Base-by-base conservation (phyloP, 2,113 vertebrate genomes). In the Spermophilus dauricus region DNA sequence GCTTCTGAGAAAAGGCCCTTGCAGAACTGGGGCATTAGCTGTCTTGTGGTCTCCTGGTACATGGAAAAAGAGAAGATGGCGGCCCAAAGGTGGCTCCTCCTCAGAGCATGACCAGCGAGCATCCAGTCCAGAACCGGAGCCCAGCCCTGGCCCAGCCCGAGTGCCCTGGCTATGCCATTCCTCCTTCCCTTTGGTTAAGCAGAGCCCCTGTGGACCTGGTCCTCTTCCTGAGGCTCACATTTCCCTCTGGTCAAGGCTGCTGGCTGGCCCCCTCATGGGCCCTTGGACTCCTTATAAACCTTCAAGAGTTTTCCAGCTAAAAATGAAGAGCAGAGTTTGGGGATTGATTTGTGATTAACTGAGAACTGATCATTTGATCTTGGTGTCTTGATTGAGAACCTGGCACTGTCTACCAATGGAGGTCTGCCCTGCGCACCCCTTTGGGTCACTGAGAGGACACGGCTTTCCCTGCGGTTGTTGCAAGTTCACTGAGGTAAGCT, bases 401-500 rank as follows among this genome's bases (percentile, higher is more conserved):
- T 0, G 11, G 14, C 12, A 5, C 16, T 3, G 34, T 8, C 1
- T 2, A 10, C 5, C 11, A 1, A 13, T 16, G 6, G 34, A 39
- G 48, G 11, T 72, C 82, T 17, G 18, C 22, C 39, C 34, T 6
- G 5, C 2, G 1, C 6, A 3, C 2, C 76, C 1, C 8, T 56
- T 8, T 63, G 26, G 1, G 1, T 12, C 8, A 39, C 13, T 0
- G 0, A 0, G 4, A 0, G 37, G 56, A 14, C 12, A 0, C 0
- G 9, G 10, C n/a, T 22, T 9, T 2, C 2, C 2, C 9, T 0
- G 0, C 2, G 0, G 16, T 14, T 20, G 16, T 10, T 7, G 45
- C 0, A 22, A 3, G 22, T 24, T 32, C 16, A 4, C 0, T 0
- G 11, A 4, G 8, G 8, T 3, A 32, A 0, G 7, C 1, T 0